Base-by-base conservation (phyloP, 1,140 invertebrate species). In the Ruditapes philippinarum region DNA sequence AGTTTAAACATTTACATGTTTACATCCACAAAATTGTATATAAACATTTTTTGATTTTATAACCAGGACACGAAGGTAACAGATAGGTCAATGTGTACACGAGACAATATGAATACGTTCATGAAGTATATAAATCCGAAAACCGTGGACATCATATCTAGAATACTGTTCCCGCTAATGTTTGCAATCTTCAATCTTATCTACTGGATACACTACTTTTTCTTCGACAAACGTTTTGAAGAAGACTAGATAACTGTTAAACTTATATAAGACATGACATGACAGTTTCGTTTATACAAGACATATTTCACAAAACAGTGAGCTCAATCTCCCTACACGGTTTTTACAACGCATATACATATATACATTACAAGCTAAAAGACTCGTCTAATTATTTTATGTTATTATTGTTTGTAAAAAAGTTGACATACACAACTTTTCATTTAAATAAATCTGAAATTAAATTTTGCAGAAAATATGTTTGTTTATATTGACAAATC, bases 91-190 rank as follows among this genome's bases (percentile, higher is more conserved):
- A 68, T 11, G 19, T 68, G 12, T n/a, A 68, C 19, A 68, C 9
- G 11, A 68, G 62, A 11, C 28, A 17, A 68, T 31, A n/a, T 25
- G 31, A 25, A 31, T n/a, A 82, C 57, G 12, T 76, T 82, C 1
- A 40, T 84, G 40, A 78, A 65, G 38, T 25, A 88, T 57, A 79
- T 89, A 49, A 88, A 87, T 40, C 94, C 93, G 0, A 91, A 90
- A 38, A 80, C 73, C 68, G 95, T 99, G 86, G 98, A 99, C 95
- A 97, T 97, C 92, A 97, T 98, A 0, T 98, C 98, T 0, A 96
- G 98, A 42, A 96, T 99, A 74, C 95, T 98, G 25, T 99, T 99
- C 95, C 98, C 98, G 1, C 97, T 98, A 2, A 98, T 98, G 0
- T 99, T 99, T 94, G 97, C 97, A 0, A 95, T 98, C 0, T 97